Base-by-base conservation (phyloP, 2,888 invertebrate genomes). In the Tryphoninae sp. region DNA sequence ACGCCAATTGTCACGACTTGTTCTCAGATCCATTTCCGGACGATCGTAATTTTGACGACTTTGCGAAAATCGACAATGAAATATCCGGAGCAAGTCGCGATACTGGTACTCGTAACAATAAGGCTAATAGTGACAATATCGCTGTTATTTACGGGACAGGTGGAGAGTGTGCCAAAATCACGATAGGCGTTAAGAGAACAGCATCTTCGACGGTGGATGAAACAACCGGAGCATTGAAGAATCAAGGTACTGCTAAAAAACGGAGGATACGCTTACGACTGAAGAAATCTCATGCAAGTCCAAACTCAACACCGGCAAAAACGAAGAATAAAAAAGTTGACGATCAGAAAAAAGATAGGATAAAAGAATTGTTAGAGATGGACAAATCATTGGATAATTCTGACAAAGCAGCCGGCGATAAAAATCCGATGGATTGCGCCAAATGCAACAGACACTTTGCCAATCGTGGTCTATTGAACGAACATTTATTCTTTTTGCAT, bases 401-500 rank as follows among this genome's bases (percentile, higher is more conserved):
- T 9, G 64, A 74, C 1, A 58, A 53, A 2, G 45, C 16, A 7
- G 40, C 11, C n/a, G n/a, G 3, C 0, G 61, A 61, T 26, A 42
- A 67, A 16, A 73, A 73, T 59, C 64, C 82, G 13, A 64, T 77
- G n/a, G 77, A 49, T 2, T 83, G 82, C 51, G 19, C 2, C 49
- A 79, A 78, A 6, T 83, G 82, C 22, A 75, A 82, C 59, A 26
- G 77, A 19, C 64, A 80, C 22, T 82, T 83, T 59, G 61, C 77
- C 2, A 76, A 33, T 64, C 77, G 74, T 22, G 13, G 59, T 7
- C 40, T 65, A 33, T 45, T 83, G 23, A 83, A 81, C 68, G 83
- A 83, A 26, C 84, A 85, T 64, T 72, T 83, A 23, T 83, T 83
- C 40, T 81, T 81, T 55, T 62, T 78, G 2, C 84, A 83, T 49